A percentile compares a stretch with the other conserved stretches of the same genome.
These are phyloP conservation scores for Tachysurus vachellii DNA, from an alignment of 2,113 vertebrate genomes.

Conservation along the genomic window DNA sequence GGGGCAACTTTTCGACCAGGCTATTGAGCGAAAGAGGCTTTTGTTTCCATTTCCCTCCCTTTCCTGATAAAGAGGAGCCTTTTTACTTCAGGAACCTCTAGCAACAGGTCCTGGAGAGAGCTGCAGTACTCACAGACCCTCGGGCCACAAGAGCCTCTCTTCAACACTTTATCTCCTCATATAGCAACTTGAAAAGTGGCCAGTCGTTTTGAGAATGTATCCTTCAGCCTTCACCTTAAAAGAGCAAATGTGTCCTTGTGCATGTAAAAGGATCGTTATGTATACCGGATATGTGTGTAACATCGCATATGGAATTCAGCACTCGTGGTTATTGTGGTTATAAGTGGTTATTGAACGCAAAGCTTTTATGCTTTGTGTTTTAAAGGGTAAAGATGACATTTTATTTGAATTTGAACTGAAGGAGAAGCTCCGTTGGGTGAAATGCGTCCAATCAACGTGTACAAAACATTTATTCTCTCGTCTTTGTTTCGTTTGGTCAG, in stretches of 20 bases:
- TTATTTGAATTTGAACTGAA: background rate
- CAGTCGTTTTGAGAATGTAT: constrained; percentile 51
- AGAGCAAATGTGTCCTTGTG: constrained; percentile 36
- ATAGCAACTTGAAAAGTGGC: constrained; percentile 55
- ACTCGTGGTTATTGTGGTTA: no score
- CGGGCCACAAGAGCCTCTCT: constrained; percentile 59
- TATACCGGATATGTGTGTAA: background rate
- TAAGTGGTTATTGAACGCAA: background rate
- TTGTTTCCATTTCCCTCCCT: constrained; percentile 68
- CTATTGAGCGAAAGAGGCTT: constrained; percentile 68
- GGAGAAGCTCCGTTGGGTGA: no score
- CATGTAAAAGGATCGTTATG: constrained; percentile 2
- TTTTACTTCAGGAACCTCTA: constrained; percentile 57
- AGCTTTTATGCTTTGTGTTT: background rate
- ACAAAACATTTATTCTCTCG: background rate
- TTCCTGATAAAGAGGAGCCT: constrained; percentile 64
- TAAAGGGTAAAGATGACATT: background rate
- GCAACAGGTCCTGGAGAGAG: constrained; percentile 38
- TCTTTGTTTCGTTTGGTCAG: background rate
- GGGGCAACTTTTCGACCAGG: constrained; percentile 70
- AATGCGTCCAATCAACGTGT: background rate
- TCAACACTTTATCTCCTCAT: constrained; percentile 43
- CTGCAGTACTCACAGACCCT: constrained; percentile 60
- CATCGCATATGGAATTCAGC: background rate
- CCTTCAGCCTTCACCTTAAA: constrained; percentile 39